Evolutionary conservation across 2,888 invertebrate genomes (phyloP), one percentile per base, ranked within the genome.

Genomic region (Lycocerus yunnanus): DNA sequence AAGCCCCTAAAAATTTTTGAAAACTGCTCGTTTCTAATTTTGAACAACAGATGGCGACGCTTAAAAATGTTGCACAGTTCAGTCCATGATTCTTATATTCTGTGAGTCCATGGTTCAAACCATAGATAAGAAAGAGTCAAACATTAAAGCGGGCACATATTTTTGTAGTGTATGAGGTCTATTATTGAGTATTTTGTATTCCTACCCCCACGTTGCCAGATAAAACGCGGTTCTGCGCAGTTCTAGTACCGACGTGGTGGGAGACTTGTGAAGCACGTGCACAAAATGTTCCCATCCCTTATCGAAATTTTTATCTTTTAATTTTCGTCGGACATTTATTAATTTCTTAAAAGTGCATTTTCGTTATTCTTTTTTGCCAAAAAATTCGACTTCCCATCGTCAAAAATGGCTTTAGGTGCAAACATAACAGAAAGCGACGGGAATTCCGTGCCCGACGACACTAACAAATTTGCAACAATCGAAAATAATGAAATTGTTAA

Each of bases 391-490:
- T 21, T 58, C 43, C 43, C n/a, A 43, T n/a, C 43, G 15, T 11
- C 58, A 59, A 21, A 77, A 81, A 79, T 85, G 85, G 85, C 84
- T 78, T 81, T 84, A 74, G 84, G 84, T 79, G 80, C 84, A 66
- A 82, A 81, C 71, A 82, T 83, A 66, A 80, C 79, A 71, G 82
- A 82, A 68, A 76, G 79, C 16, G 81, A 81, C 75, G 79, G 75
- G 74, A 80, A 82, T 71, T 75, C 81, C 16, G 81, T 79, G 67
- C 77, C 76, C 66, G 75, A 75, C 27, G 76, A 79, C 63, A 72
- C 69, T 67, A 81, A 81, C 60, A 80, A 77, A 61, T 69, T 78
- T 63, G 16, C 11, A 68, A 80, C 78, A 72, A 79, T 78, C 73
- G 79, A 65, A 20, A 73, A 74, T 61, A 78, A 74, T 10, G 80